These are phyloP conservation scores for Gonioctena quinquepunctata DNA, from an alignment of 1,140 invertebrate species.

Conservation along the genomic window DNA sequence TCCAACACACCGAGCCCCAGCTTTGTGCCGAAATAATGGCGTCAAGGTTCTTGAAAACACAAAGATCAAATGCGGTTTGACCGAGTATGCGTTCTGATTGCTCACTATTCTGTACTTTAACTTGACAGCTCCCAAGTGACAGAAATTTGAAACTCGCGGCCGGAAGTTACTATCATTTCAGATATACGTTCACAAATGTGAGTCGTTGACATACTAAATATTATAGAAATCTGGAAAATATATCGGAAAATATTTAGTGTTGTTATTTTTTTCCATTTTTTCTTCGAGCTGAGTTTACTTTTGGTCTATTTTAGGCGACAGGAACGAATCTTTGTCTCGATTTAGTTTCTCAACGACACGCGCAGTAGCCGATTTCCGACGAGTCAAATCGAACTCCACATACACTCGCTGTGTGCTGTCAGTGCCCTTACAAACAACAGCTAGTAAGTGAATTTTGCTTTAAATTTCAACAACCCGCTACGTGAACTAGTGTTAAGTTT, in stretches of 20 bases:
- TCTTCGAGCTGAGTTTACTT: background rate
- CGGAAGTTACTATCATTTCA: background rate
- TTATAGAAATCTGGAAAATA: background rate
- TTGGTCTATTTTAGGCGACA: background rate
- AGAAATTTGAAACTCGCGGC: background rate
- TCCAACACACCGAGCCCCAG: too few relatives aligned
- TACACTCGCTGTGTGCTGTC: slow-evolving; percentile 4
- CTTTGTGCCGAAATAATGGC: too few relatives aligned
- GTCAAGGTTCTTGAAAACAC: too few relatives aligned
- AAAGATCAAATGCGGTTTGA: too few relatives aligned
- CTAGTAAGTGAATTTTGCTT: slow-evolving; percentile 4
- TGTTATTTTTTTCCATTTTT: background rate
- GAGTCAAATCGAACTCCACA: background rate
- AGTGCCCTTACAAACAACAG: slow-evolving; percentile 17
- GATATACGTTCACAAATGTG: background rate
- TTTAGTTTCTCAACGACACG: background rate
- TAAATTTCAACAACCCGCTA: background rate
- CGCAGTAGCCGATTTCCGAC: background rate
- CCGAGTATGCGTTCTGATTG: too few relatives aligned
- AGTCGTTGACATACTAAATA: background rate
- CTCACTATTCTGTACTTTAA: too few relatives aligned
- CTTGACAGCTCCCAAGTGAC: too few relatives aligned
- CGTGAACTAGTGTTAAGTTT: slow-evolving; percentile 1
- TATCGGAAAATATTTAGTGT: background rate
- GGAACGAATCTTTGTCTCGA: background rate